Evolutionary conservation across 1,140 invertebrate species (phyloP).

Genomic region (Philotrypesis tridentata): DNA sequence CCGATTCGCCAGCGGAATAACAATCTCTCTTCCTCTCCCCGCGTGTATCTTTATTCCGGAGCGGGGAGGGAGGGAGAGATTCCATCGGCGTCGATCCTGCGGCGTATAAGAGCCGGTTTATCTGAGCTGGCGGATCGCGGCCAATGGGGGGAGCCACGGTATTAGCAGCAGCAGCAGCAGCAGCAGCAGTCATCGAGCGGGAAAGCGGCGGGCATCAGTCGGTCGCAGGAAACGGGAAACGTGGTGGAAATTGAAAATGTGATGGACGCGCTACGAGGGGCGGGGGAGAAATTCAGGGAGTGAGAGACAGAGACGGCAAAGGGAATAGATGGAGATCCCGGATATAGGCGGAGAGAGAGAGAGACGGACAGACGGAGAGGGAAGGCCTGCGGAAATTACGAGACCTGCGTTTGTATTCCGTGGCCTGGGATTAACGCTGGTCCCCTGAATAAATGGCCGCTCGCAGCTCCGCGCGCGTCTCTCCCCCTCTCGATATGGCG

Average conservation of each 20-base stretch:
- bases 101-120: slow-evolving; percentile 30
- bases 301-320: slow-evolving; percentile 4
- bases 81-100: slow-evolving; percentile 53
- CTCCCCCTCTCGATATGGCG: not conserved
- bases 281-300: slow-evolving; percentile 49
- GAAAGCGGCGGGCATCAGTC: slow-evolving; percentile 18
- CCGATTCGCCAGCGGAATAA: slow-evolving; percentile 38
- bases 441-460: slow-evolving; percentile 39
- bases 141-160: slow-evolving; percentile 16
- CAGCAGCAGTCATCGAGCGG: slow-evolving; percentile 17
- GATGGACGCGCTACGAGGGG: slow-evolving; percentile 61
- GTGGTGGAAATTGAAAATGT: slow-evolving; percentile 75
- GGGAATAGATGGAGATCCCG: slow-evolving; percentile 59
- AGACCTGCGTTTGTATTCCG: slow-evolving; percentile 55
- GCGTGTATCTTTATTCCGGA: slow-evolving; percentile 37
- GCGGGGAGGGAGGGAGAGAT: slow-evolving; percentile 14
- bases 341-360: slow-evolving; percentile 53
- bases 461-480: not conserved
- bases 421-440: slow-evolving; percentile 50
- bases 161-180: too few relatives aligned
- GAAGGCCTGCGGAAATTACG: slow-evolving; percentile 67
- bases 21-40: not conserved
- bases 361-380: slow-evolving; percentile 40
- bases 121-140: slow-evolving; percentile 39
- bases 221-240: slow-evolving; percentile 71